phyloP scores from a whole-genome alignment of 2,797 vertebrate genomes.

The Holocentrus rufus region DNA sequence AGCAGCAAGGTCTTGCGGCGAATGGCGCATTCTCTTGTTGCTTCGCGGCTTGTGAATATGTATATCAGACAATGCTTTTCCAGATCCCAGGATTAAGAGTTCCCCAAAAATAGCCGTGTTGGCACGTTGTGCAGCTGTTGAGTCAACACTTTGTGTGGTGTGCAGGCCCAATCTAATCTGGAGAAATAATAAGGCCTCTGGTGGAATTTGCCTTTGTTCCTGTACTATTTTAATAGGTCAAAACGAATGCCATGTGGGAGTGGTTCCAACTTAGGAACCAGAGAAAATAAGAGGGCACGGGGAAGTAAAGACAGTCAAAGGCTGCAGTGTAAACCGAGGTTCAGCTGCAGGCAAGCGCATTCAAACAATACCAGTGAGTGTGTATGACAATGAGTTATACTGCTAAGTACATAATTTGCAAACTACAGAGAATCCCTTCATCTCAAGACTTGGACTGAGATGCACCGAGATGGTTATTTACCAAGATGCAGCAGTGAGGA shows the following conservation, averaged over 20 bases:
- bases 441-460: not conserved
- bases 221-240: slow-evolving; percentile 10
- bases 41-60: slow-evolving; percentile 39
- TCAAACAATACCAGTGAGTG: not conserved
- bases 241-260: not conserved
- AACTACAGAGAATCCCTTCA: not conserved
- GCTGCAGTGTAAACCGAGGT: not conserved
- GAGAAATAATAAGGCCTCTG: slow-evolving; percentile 29
- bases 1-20: slow-evolving; percentile 4
- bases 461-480: not conserved
- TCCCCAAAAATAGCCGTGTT: slow-evolving; percentile 35
- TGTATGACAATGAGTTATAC: not conserved
- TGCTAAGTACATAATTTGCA: not conserved
- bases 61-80: slow-evolving; percentile 24
- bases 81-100: slow-evolving; percentile 37
- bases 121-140: slow-evolving; percentile 20
- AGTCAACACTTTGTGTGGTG: slow-evolving; percentile 29
- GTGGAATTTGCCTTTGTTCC: slow-evolving; percentile 20
- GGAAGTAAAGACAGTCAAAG: not conserved
- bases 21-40: not conserved
- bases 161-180: slow-evolving; percentile 5
- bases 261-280: not conserved
- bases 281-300: not conserved
- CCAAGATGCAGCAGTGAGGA: not conserved
- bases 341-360: not conserved